Conservation (phyloP, 1,140 invertebrate genomes). For the Aphaenogaster rudis region DNA sequence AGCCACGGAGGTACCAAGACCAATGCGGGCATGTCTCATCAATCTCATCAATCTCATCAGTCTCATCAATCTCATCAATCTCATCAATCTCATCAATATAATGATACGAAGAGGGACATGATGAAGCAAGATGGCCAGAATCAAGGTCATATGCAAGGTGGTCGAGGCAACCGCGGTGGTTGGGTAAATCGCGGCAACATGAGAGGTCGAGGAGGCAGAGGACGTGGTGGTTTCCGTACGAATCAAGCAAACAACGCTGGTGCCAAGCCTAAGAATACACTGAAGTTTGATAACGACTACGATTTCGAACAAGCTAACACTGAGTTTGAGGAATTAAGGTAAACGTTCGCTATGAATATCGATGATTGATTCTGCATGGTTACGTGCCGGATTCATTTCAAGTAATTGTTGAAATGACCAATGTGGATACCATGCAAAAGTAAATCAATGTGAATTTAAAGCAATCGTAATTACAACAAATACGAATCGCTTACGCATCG, state of each 20-base stretch:
- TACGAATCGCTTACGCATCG: constrained; percentile 77
- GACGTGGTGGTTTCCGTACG: constrained; percentile 81
- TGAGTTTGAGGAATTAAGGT: constrained; percentile 97
- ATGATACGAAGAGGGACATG: constrained; percentile 80
- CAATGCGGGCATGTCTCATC: constrained; percentile 79
- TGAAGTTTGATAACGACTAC: constrained; percentile 98
- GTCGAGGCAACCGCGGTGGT: constrained; percentile 86
- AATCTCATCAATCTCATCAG: no score
- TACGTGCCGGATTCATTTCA: constrained; percentile 79
- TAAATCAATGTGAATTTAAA: constrained; percentile 78
- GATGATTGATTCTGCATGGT: constrained; percentile 69
- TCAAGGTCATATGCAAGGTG: constrained; percentile 83
- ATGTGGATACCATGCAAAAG: constrained; percentile 82
- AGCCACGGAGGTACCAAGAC: constrained; percentile 81
- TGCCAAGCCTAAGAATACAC: constrained; percentile 89
- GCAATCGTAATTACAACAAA: constrained; percentile 32
- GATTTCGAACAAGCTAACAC: constrained; percentile 99
- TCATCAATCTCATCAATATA: constrained; percentile 74
- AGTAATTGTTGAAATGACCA: constrained; percentile 73
- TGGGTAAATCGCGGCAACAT: constrained; percentile 84
- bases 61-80: no score
- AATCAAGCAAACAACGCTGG: constrained; percentile 80
- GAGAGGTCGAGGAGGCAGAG: constrained; percentile 83
- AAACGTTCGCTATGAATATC: constrained; percentile 50
- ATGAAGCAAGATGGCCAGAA: constrained; percentile 79